Evolutionary conservation across 2,113 vertebrate species (phyloP).

Genomic region (Phalacrocorax aristotelis): DNA sequence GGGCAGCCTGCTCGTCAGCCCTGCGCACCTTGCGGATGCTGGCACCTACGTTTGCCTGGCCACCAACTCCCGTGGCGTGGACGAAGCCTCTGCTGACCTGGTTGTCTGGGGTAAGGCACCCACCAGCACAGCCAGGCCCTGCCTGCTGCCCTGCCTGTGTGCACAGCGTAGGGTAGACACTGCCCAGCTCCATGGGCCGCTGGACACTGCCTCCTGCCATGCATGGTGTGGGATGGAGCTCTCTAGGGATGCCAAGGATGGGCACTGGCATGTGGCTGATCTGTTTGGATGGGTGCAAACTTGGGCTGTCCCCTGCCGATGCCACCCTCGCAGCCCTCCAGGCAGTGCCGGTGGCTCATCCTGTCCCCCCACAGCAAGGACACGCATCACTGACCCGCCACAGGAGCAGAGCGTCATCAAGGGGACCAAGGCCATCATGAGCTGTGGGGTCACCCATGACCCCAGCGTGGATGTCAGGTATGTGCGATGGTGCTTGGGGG

Average conservation of each 20-base stretch:
- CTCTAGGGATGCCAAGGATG: not conserved
- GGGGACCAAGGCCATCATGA: slow-evolving; percentile 93
- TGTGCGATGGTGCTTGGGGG: not conserved
- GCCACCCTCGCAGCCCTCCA: not conserved
- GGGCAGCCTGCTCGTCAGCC: slow-evolving; percentile 91
- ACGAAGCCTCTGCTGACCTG: slow-evolving; percentile 90
- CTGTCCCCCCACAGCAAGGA: slow-evolving; percentile 80
- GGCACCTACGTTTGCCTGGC: slow-evolving; percentile 94
- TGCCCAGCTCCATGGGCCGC: rapidly evolving
- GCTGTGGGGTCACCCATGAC: slow-evolving; percentile 92
- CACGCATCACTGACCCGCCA: slow-evolving; percentile 87
- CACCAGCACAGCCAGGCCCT: rapidly evolving
- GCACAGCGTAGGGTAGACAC: rapidly evolving
- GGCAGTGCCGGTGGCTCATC: not conserved
- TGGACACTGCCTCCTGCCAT: not conserved
- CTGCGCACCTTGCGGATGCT: slow-evolving; percentile 85
- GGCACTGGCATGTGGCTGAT: not conserved
- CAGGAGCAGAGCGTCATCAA: slow-evolving; percentile 98
- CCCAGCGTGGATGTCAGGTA: slow-evolving; percentile 90
- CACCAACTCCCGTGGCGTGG: slow-evolving; percentile 93
- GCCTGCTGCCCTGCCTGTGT: not conserved
- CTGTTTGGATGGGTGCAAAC: not conserved
- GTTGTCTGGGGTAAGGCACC: slow-evolving; percentile 90
- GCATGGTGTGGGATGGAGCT: not conserved
- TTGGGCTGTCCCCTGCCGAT: not conserved